Conservation (phyloP, 2,113 vertebrate species). For the Glaucidium brasilianum region DNA sequence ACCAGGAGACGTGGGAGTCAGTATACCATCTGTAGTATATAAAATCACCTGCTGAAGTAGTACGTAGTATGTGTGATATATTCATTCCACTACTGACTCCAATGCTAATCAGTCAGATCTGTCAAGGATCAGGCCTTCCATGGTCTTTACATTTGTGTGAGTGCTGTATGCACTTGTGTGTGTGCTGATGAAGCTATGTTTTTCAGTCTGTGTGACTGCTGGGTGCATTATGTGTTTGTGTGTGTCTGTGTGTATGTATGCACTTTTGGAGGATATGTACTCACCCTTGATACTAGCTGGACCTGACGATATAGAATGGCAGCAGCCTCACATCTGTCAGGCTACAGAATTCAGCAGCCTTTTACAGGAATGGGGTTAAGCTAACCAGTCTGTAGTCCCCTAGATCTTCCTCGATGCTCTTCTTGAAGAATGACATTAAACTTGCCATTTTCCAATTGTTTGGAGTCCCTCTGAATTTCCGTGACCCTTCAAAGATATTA, state of each 20-base stretch:
- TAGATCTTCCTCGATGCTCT: background rate
- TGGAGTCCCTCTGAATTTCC: background rate
- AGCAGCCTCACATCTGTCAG: background rate
- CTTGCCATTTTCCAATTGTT: background rate
- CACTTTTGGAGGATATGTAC: background rate
- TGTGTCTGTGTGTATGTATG: too few species aligned
- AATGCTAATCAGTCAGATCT: background rate
- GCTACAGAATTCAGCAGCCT: background rate
- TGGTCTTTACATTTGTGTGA: background rate
- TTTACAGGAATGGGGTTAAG: background rate
- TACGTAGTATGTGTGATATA: too few species aligned
- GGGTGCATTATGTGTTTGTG: too few species aligned
- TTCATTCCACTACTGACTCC: background rate
- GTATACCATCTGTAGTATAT: background rate
- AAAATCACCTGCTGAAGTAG: background rate
- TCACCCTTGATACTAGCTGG: background rate
- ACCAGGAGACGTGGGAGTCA: background rate
- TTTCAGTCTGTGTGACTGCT: background rate
- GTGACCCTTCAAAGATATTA: background rate
- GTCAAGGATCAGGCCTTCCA: background rate
- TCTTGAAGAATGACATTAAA: background rate
- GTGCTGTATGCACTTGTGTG: background rate
- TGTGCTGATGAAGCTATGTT: background rate
- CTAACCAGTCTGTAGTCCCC: background rate
- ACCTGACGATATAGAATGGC: background rate